Evolutionary conservation across 2,888 invertebrate species (phyloP), one percentile per base, ranked within the genome.

Genomic region (Parasteatoda lunata): DNA sequence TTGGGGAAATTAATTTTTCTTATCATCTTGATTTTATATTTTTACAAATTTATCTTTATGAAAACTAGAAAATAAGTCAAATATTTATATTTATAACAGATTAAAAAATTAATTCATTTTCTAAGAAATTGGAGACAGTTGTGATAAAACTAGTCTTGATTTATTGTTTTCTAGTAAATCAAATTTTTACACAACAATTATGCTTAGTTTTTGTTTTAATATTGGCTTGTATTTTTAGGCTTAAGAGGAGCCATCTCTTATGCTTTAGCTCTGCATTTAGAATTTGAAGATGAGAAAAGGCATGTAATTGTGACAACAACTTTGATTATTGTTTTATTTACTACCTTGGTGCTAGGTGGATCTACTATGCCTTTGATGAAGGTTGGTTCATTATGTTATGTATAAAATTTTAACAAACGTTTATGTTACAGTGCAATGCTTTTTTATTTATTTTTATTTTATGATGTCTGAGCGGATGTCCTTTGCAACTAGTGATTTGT

Each of bases 251-350:
- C 99, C 8, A 98, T 99, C 92, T 98, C 99, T 0, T 99, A 99
- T 93, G 99, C 99, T 1, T 93, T 99, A 45, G 98, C 98, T 0
- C 94, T 99, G 79, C 98, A 99, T 93, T 94, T 99, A 91, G 96
- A 97, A 90, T 95, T 98, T 90, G 96, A 96, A 77, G 96, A 97
- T 91, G 98, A 98, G 93, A 98, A 97, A 0, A 94, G 98, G 6
- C 97, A 97, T 91, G 98, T 99, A 47, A 96, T 99, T 83, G 98
- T 99, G 84, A 99, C 99, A 0, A 98, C 98, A 0, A 99, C 99
- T 0, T 94, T 99, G n/a, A 98, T 98, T 89, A 97, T 99, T 90
- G 98, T 99, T 6, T 93, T 99, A 72, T 97, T 99, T 90, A 99
- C 99, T 0, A 98, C 98, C 0, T 93, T 99, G 65, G 94, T 98